phyloP scores from a whole-genome alignment of 2,888 invertebrate genomes.

The Neria commutata region DNA sequence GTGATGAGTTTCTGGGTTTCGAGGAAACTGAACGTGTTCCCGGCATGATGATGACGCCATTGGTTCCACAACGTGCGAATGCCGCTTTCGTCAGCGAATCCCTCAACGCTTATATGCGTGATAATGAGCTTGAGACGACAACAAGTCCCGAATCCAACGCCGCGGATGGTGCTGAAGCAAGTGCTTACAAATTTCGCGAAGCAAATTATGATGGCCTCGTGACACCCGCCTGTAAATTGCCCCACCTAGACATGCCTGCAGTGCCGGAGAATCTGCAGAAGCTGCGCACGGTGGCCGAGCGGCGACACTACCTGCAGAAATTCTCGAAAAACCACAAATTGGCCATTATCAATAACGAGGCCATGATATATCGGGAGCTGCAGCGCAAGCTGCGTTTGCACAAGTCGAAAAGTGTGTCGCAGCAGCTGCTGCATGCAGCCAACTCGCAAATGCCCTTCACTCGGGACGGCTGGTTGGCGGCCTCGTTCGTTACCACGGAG shows the following conservation, averaged over 20 bases:
- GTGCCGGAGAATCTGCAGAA: slow-evolving; percentile 57
- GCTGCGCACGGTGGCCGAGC: slow-evolving; percentile 65
- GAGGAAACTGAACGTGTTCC: slow-evolving; percentile 52
- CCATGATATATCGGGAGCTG: slow-evolving; percentile 56
- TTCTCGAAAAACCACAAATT: slow-evolving; percentile 54
- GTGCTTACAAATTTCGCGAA: neutral
- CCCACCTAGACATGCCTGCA: slow-evolving; percentile 55
- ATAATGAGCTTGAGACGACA: slow-evolving; percentile 58
- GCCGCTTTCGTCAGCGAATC: slow-evolving; percentile 63
- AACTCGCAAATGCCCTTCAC: slow-evolving; percentile 54
- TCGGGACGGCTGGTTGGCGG: slow-evolving; percentile 58
- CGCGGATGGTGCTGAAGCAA: neutral
- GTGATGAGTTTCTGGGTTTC: slow-evolving; percentile 56
- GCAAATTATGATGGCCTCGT: slow-evolving; percentile 54
- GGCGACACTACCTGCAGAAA: slow-evolving; percentile 61
- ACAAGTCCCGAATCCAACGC: slow-evolving; percentile 14
- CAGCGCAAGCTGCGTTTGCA: slow-evolving; percentile 52
- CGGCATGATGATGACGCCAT: slow-evolving; percentile 58
- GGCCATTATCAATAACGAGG: slow-evolving; percentile 61
- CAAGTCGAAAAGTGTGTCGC: slow-evolving; percentile 47
- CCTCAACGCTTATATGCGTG: slow-evolving; percentile 64
- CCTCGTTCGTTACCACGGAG: slow-evolving; percentile 56
- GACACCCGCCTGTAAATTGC: slow-evolving; percentile 48
- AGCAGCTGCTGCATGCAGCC: slow-evolving; percentile 47
- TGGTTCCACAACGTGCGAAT: slow-evolving; percentile 47